A percentile compares a stretch with the other conserved stretches of the same genome.
These are phyloP conservation scores for Sarotherodon lohbergeri DNA, from an alignment of 2,113 vertebrate genomes.

Conservation along the genomic window DNA sequence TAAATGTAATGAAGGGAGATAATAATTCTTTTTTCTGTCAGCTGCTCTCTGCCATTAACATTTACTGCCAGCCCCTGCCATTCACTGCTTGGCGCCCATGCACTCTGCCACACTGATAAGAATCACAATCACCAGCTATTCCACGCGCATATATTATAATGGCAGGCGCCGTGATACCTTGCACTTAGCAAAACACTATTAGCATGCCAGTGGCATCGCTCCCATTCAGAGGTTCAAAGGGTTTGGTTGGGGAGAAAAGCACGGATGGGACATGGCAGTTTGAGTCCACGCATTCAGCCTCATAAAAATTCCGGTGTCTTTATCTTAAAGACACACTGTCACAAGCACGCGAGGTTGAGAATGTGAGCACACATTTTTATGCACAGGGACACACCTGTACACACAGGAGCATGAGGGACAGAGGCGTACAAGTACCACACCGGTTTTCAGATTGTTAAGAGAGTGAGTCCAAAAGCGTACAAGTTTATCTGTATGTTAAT, in stretches of 20 bases:
- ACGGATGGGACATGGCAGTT: slow-evolving; percentile 33
- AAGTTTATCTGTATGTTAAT: slow-evolving; percentile 39
- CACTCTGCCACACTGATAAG: slow-evolving; percentile 65
- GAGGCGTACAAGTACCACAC: neutral
- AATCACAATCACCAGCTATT: slow-evolving; percentile 73
- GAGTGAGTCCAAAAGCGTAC: neutral
- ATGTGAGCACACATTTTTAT: neutral
- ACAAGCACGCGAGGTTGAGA: neutral
- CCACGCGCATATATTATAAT: slow-evolving; percentile 66
- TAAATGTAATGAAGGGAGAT: slow-evolving; percentile 73
- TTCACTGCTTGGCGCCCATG: slow-evolving; percentile 54
- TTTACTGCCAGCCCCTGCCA: slow-evolving; percentile 69
- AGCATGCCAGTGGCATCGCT: slow-evolving; percentile 57
- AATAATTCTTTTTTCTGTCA: slow-evolving; percentile 70
- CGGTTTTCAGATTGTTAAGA: slow-evolving; percentile 24
- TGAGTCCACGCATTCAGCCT: slow-evolving; percentile 28
- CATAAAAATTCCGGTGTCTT: slow-evolving; percentile 27
- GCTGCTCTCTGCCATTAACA: slow-evolving; percentile 68
- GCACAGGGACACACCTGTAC: neutral
- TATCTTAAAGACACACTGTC: slow-evolving; percentile 6
- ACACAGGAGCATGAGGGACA: neutral
- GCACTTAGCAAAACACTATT: slow-evolving; percentile 57
- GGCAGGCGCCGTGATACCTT: slow-evolving; percentile 51
- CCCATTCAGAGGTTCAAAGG: slow-evolving; percentile 53
- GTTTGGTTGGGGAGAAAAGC: slow-evolving; percentile 26